Evolutionary conservation across 2,888 invertebrate genomes (phyloP), one percentile per base, ranked within the genome.

Genomic region (Mesorhabditis sp.): DNA sequence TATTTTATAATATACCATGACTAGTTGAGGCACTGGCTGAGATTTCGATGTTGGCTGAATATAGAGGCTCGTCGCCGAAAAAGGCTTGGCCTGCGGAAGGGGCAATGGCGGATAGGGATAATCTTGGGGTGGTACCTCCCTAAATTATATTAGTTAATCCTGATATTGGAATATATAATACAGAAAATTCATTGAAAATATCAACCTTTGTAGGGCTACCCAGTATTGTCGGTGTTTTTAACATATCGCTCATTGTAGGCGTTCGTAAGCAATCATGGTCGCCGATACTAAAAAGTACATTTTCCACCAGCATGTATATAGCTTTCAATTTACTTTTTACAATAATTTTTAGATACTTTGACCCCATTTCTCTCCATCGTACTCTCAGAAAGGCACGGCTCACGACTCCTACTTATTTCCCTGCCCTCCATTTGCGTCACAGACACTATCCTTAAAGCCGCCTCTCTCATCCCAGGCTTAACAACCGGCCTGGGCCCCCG

Each of bases 231-330:
- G 13, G 13, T 2, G 74, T 75, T 65, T 74, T 76, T 3, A 78
- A 67, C 76, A 80, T 76, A 68, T 80, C 80, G 62, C 74, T 76
- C 78, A 80, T 77, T 0, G 80, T 80, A 6, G 80, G 80, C 15
- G 80, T 80, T 71, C 78, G 79, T 62, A 80, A 68, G 61, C 80
- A 79, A 66, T 79, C 80, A 70, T 77, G 74, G 63, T 80, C 79
- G 3, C 58, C n/a, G 58, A 50, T 50, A 50, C 58, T 50, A 50
- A 50, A 50, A 13, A 10, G 58, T 13, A 50, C 7, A 50, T 10
- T 50, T 50, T 50, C 58, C 7, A 13, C n/a, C 2, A 50, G 58
- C 7, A 50, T n/a, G 7, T 50, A 13, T 50, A 63, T 7, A 15
- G 13, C 64, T 41, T 63, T 41, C 28, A 63, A 63, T 13, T 28